Evolutionary conservation across 2,888 invertebrate genomes (phyloP).

Genomic region (Harpalus rubripes): DNA sequence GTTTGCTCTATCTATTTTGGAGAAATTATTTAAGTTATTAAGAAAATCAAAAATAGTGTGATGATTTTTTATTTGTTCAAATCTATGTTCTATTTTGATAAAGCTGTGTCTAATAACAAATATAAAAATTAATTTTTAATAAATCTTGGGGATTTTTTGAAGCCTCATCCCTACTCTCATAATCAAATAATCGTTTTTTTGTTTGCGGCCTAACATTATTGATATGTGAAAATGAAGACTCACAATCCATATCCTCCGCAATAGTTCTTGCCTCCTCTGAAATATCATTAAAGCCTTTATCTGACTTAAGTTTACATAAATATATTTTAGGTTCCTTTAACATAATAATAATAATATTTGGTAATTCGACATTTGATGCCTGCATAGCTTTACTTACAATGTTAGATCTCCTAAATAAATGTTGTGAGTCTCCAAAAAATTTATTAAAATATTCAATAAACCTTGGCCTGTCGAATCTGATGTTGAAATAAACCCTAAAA

Average conservation of each 20-base stretch:
- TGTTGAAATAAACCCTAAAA: conserved; percentile 68
- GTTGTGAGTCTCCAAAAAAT: neutral
- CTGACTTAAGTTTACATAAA: neutral
- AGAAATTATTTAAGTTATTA: too few relatives aligned
- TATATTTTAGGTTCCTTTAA: neutral
- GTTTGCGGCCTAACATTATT: conserved; percentile 17
- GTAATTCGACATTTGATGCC: neutral
- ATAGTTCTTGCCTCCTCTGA: too few relatives aligned
- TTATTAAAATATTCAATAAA: too few relatives aligned
- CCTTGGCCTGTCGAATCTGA: conserved; percentile 69
- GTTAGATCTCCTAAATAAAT: neutral
- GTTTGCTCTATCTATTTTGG: too few relatives aligned
- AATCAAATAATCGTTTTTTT: conserved; percentile 22
- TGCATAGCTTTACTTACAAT: too few relatives aligned
- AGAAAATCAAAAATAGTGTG: too few relatives aligned
- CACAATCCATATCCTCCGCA: conserved; percentile 2
- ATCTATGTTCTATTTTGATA: too few relatives aligned
- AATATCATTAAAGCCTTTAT: too few relatives aligned
- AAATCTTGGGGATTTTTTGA: too few relatives aligned
- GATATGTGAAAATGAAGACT: neutral
- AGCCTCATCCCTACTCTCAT: conserved; percentile 27
- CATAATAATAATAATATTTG: conserved; percentile 13
- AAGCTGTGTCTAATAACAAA: too few relatives aligned
- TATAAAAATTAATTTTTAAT: conserved; percentile 31
- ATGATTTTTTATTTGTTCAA: too few relatives aligned